phyloP scores from a whole-genome alignment of 1,140 invertebrate genomes.

The Protaetia brevitarsis region DNA sequence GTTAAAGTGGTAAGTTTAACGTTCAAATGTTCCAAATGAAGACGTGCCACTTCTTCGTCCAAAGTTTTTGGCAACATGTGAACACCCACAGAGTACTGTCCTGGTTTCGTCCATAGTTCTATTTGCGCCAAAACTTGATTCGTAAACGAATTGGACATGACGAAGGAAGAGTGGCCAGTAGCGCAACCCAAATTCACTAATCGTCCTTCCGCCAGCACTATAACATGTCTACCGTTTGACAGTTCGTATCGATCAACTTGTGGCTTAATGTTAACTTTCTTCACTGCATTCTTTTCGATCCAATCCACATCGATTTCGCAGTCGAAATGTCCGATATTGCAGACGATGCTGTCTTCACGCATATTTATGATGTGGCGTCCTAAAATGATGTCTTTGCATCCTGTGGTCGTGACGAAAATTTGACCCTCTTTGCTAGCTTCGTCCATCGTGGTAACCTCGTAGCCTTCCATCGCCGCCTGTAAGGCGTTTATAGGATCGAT shows the following conservation, averaged over 20 bases:
- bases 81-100: conserved; percentile 81
- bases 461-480: conserved; percentile 98
- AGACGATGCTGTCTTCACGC: conserved; percentile 96
- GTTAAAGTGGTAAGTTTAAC: conserved; percentile 94
- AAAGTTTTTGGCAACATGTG: conserved; percentile 93
- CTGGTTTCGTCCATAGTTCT: conserved; percentile 93
- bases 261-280: conserved; percentile 95
- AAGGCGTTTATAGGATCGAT: conserved; percentile 99
- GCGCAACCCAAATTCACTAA: conserved; percentile 99
- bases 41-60: conserved; percentile 96
- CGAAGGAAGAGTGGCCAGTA: conserved; percentile 97
- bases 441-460: conserved; percentile 96
- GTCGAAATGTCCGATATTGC: conserved; percentile 99
- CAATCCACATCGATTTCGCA: conserved; percentile 97
- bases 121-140: conserved; percentile 99
- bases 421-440: conserved; percentile 88
- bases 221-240: conserved; percentile 88
- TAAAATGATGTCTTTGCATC: conserved; percentile 91
- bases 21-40: conserved; percentile 95
- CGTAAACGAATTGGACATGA: conserved; percentile 99
- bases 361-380: conserved; percentile 87
- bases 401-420: conserved; percentile 98
- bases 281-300: conserved; percentile 89
- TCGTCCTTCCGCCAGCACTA: conserved; percentile 93
- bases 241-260: conserved; percentile 96